A percentile compares a stretch with the other conserved stretches of the same genome.
These are phyloP conservation scores for Scophthalmus maximus DNA, from an alignment of 2,113 vertebrate genomes.

Conservation along the genomic window DNA sequence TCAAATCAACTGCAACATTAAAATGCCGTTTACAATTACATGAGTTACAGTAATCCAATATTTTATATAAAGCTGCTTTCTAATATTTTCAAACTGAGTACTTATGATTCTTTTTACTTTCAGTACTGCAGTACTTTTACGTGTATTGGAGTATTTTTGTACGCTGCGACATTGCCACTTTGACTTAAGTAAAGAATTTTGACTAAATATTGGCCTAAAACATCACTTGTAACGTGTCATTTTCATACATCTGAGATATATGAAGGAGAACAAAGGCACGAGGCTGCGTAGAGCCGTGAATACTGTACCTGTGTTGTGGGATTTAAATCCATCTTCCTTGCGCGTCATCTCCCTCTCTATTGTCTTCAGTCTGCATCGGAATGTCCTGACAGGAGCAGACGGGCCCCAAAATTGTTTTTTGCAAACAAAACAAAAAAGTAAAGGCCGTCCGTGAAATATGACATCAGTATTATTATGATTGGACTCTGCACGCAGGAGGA, in stretches of 20 bases:
- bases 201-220: not conserved
- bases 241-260: not conserved
- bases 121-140: not conserved
- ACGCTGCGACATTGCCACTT: not conserved
- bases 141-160: too few relatives aligned
- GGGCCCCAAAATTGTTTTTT: slow-evolving; percentile 25
- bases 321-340: not conserved
- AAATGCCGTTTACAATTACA: not conserved
- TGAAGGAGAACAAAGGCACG: not conserved
- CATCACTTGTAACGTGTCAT: not conserved
- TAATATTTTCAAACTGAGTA: too few relatives aligned
- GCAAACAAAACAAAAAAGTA: slow-evolving; percentile 24
- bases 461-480: slow-evolving; percentile 39
- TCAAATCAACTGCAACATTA: not conserved
- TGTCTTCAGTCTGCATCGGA: slow-evolving; percentile 1
- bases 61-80: too few relatives aligned
- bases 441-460: slow-evolving; percentile 37
- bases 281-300: not conserved
- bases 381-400: slow-evolving; percentile 7
- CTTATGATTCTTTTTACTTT: too few relatives aligned
- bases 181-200: not conserved
- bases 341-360: slow-evolving; percentile 13
- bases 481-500: slow-evolving; percentile 31
- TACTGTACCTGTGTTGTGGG: slow-evolving; percentile 16
- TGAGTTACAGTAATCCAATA: not conserved